These are phyloP conservation scores for Furnarius figulus DNA, from an alignment of 2,113 vertebrate species.

Conservation along the genomic window DNA sequence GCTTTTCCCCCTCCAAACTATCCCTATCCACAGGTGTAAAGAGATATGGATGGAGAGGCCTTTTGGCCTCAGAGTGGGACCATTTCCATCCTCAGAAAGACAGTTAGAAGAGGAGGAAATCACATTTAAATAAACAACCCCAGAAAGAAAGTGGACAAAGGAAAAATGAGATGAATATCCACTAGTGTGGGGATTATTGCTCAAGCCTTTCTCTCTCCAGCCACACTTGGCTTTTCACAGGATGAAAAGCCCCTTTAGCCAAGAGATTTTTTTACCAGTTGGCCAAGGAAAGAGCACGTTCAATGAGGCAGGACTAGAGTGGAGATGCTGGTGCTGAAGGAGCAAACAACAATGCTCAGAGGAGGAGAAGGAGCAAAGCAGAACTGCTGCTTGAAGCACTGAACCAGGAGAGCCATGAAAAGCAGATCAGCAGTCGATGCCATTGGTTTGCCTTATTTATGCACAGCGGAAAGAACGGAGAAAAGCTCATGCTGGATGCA, in stretches of 20 bases:
- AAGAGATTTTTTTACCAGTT: background rate
- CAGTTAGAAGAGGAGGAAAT: background rate
- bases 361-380: background rate
- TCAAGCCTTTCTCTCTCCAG: background rate
- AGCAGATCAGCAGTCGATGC: background rate
- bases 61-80: background rate
- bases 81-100: background rate
- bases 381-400: background rate
- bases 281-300: background rate
- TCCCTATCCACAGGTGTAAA: background rate
- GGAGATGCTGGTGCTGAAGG: background rate
- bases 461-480: background rate
- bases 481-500: constrained; percentile 14
- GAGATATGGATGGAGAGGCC: background rate
- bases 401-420: background rate
- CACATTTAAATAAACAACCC: background rate
- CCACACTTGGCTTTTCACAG: background rate
- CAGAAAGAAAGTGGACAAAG: background rate
- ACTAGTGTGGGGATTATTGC: background rate
- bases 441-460: constrained; percentile 27
- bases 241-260: background rate
- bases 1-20: background rate
- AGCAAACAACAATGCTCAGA: background rate
- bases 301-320: background rate
- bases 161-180: background rate